These are phyloP conservation scores for Episyrphus balteatus DNA, from an alignment of 1,140 invertebrate species.

Conservation along the genomic window DNA sequence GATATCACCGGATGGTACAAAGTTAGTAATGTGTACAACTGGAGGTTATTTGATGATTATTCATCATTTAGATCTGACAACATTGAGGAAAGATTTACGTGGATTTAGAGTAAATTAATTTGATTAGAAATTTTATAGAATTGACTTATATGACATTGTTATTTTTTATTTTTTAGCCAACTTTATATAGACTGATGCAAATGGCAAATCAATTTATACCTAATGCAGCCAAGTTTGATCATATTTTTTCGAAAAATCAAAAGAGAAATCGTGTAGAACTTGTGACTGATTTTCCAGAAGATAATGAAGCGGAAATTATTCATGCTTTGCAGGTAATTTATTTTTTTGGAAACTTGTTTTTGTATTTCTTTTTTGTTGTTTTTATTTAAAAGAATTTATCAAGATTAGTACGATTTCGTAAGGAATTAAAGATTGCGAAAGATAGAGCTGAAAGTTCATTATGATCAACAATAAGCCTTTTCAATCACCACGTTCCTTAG, in stretches of 20 bases:
- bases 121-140: not conserved
- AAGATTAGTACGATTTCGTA: no score
- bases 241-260: slow-evolving; percentile 62
- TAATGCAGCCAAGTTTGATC: slow-evolving; percentile 62
- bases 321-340: slow-evolving; percentile 69
- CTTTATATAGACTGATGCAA: slow-evolving; percentile 83
- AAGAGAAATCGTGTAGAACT: slow-evolving; percentile 78
- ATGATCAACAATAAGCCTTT: no score
- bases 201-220: slow-evolving; percentile 68
- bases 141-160: not conserved
- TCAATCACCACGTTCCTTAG: no score
- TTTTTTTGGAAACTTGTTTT: no score
- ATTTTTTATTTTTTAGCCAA: slow-evolving; percentile 47
- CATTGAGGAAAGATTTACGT: slow-evolving; percentile 64
- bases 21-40: slow-evolving; percentile 84
- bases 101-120: slow-evolving; percentile 64
- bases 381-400: no score
- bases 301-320: slow-evolving; percentile 80
- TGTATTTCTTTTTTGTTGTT: no score
- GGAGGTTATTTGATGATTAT: slow-evolving; percentile 82
- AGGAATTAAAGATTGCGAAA: no score
- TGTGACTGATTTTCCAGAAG: slow-evolving; percentile 75
- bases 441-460: no score
- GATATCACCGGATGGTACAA: slow-evolving; percentile 69
- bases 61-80: slow-evolving; percentile 74